Evolutionary conservation across 2,797 vertebrate species (phyloP).

Genomic region (Amblyraja radiata): DNA sequence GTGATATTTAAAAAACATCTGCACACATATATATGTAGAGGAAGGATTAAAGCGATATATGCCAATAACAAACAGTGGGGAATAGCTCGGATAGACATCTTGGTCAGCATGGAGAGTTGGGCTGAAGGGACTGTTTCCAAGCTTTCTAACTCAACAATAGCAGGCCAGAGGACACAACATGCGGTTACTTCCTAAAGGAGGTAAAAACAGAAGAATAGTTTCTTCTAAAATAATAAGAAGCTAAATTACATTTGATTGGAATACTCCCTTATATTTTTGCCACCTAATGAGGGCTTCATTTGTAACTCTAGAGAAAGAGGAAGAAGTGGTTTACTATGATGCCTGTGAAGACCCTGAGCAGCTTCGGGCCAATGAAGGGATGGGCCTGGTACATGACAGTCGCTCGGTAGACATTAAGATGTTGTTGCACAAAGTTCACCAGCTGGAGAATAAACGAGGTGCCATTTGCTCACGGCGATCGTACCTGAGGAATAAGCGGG

Average conservation of each 20-base stretch:
- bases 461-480: slow-evolving; percentile 75
- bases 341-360: slow-evolving; percentile 82
- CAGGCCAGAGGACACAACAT: not conserved
- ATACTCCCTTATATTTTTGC: not conserved
- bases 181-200: not conserved
- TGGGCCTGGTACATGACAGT: slow-evolving; percentile 46
- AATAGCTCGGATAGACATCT: no score
- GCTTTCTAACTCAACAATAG: no score
- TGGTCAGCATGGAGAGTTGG: no score
- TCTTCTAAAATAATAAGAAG: not conserved
- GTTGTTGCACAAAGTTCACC: slow-evolving; percentile 64
- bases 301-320: slow-evolving; percentile 72
- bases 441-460: slow-evolving; percentile 74
- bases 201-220: not conserved
- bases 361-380: slow-evolving; percentile 58
- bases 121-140: no score
- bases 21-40: no score
- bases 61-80: no score
- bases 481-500: slow-evolving; percentile 82
- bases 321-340: slow-evolving; percentile 90
- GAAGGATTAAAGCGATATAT: no score
- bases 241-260: not conserved
- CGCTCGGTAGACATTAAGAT: slow-evolving; percentile 48
- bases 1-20: no score
- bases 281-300: not conserved